These are phyloP conservation scores for Cryptocephalus moraei DNA, from an alignment of 2,888 invertebrate genomes.

Conservation along the genomic window DNA sequence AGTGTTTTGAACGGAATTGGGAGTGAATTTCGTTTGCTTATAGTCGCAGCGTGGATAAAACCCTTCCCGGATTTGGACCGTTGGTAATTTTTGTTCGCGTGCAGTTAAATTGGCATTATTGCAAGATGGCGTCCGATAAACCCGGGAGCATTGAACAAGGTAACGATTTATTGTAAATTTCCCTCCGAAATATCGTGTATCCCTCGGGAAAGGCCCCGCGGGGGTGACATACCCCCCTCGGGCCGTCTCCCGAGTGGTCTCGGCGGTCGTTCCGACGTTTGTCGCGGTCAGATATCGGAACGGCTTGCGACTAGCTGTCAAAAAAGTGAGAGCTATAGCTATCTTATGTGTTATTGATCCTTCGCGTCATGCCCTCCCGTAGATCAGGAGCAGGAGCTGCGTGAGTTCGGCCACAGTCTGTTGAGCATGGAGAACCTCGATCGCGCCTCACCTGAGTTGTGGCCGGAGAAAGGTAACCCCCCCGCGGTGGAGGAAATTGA, in stretches of 20 bases:
- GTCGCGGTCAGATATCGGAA: too few relatives aligned
- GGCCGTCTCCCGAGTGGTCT: too few relatives aligned
- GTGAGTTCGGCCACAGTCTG: constrained; percentile 57
- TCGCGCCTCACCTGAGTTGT: constrained; percentile 89
- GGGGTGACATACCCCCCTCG: too few relatives aligned
- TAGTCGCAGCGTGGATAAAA: too few relatives aligned
- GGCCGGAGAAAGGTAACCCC: constrained; percentile 81
- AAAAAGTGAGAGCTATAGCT: constrained; percentile 13
- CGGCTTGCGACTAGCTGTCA: constrained; percentile 13
- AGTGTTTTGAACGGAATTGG: too few relatives aligned
- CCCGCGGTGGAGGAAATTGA: too few relatives aligned
- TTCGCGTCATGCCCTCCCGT: constrained; percentile 6
- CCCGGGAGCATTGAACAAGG: constrained; percentile 52
- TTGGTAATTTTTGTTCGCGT: constrained; percentile 12
- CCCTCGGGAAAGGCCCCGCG: too few relatives aligned
- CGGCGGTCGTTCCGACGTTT: too few relatives aligned
- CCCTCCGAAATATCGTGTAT: too few relatives aligned
- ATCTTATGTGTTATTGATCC: constrained; percentile 1
- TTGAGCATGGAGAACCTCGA: constrained; percentile 85
- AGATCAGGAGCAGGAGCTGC: constrained; percentile 23
- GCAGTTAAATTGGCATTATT: constrained; percentile 27
- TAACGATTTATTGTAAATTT: constrained; percentile 26
- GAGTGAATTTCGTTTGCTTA: too few relatives aligned
- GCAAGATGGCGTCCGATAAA: constrained; percentile 58
- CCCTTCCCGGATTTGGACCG: constrained; percentile 9